Base-by-base conservation (phyloP, 2,113 vertebrate genomes). In the Clarias gariepinus region DNA sequence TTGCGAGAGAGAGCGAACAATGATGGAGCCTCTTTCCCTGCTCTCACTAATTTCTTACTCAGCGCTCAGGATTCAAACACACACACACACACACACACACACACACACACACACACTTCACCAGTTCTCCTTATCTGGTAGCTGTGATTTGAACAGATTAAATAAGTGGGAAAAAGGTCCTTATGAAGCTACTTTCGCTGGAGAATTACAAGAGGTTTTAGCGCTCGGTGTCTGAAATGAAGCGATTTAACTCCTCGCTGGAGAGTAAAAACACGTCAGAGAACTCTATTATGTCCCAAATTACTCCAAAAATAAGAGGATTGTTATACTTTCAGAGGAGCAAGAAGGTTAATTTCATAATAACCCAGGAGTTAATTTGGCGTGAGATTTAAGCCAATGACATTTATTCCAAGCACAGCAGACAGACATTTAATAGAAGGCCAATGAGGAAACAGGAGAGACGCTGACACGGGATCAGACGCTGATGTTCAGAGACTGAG, bases 301-400 rank as follows among this genome's bases (percentile, higher is more conserved):
- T 71, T 58, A 66, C 66, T 74, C 8, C 47, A 63, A 76, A 77
- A 89, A 79, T 47, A 58, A 88, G 60, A 80, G 21, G 74, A 77
- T 55, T 87, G 41, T 87, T 85, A 53, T 86, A 89, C 86, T 91
- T 88, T 55, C 58, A 73, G 18, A 57, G 30, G 33, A 73, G 84
- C 80, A 87, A 23, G 88, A 90, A 93, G 90, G 91, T 91, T 90
- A 90, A 93, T 90, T 90, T 92, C 30, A 82, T 64, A 89, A 82
- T 90, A 81, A 90, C 47, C 58, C 85, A 88, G 84, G 76, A 88
- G 86, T 86, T 88, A 89, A 91, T 88, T 90, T 78, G 0, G 80
- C 87, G 87, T 85, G 84, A 85, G 89, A 92, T 91, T 90, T 76
- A 85, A 91, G 83, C 58, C 86, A 89, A 15, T 90, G 90, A 87